Conservation (phyloP, 2,888 invertebrate species). For the Drosophila suboccidentalis region DNA sequence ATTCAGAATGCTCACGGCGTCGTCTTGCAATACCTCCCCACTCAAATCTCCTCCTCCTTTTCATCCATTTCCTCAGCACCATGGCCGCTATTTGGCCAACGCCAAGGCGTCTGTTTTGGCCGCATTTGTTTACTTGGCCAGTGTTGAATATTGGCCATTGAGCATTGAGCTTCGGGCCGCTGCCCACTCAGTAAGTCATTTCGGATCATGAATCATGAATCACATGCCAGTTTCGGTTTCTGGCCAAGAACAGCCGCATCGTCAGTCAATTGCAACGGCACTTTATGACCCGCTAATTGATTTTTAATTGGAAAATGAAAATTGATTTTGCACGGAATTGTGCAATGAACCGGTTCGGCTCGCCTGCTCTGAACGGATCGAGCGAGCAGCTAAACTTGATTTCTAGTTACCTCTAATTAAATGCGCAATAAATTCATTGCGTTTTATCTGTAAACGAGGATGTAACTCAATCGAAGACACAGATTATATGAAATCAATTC, state of each 20-base stretch:
- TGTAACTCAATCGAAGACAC: conserved; percentile 31
- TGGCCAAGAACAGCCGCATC: conserved; percentile 37
- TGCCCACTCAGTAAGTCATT: conserved; percentile 29
- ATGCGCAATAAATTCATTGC: conserved; percentile 56
- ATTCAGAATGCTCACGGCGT: conserved; percentile 44
- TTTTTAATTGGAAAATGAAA: conserved; percentile 73
- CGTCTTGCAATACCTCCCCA: conserved; percentile 39
- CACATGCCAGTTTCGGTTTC: conserved; percentile 19
- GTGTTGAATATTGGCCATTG: conserved; percentile 6
- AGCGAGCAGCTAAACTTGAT: conserved; percentile 34
- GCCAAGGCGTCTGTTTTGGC: conserved; percentile 43
- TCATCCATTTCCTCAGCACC: conserved; percentile 13
- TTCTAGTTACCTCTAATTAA: conserved; percentile 49
- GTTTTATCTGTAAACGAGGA: conserved; percentile 44
- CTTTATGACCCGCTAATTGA: conserved; percentile 67
- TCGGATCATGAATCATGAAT: conserved; percentile 47
- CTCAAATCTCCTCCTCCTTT: conserved; percentile 3
- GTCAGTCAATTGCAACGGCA: conserved; percentile 51
- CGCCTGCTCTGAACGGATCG: conserved; percentile 2
- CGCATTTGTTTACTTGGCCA: conserved; percentile 47
- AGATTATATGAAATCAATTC: conserved; percentile 30
- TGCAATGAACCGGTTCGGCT: conserved; percentile 76
- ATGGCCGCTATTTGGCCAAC: conserved; percentile 42
- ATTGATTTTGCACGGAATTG: conserved; percentile 68
- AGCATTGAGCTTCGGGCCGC: conserved; percentile 6